Conservation (phyloP, 64 coral and sea anemone genomes). For the Platygyra sinensis region DNA sequence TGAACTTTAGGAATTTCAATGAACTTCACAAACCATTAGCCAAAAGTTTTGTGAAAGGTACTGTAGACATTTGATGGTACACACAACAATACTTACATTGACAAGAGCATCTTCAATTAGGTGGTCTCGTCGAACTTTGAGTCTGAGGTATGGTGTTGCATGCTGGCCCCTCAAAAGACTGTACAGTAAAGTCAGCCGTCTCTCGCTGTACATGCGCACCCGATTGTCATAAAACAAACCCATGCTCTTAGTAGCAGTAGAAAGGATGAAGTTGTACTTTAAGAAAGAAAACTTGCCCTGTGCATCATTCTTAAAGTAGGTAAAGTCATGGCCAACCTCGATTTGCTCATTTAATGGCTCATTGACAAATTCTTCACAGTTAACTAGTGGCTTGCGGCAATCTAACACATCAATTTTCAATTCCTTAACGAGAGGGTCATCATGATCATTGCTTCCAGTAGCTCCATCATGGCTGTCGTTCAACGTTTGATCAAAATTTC, state of each 20-base stretch:
- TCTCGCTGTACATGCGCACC: conserved; percentile 93
- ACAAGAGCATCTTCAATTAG: conserved; percentile 98
- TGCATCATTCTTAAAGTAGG: conserved; percentile 78
- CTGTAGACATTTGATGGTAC: no score
- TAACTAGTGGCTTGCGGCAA: conserved; percentile 75
- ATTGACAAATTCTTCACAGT: conserved; percentile 94
- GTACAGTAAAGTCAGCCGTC: conserved; percentile 86
- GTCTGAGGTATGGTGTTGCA: conserved; percentile 81
- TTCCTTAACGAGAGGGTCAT: conserved; percentile 74
- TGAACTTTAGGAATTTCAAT: no score
- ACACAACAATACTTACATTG: conserved; percentile 78
- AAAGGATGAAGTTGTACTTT: conserved; percentile 90
- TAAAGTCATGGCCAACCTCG: conserved; percentile 92
- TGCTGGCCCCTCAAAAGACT: conserved; percentile 89
- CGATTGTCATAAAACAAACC: conserved; percentile 96
- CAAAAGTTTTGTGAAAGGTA: no score
- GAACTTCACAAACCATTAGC: no score
- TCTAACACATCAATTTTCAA: conserved; percentile 61
- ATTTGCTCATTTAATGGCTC: conserved; percentile 98
- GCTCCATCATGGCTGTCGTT: conserved; percentile 5
- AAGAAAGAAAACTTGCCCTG: conserved; percentile 87
- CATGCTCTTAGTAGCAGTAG: conserved; percentile 92
- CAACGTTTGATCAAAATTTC: conserved; percentile 19
- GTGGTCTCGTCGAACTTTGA: conserved; percentile 92
- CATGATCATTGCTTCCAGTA: background rate